Percentiles rank a stretch among this genome's conserved stretches.
Evolutionary conservation across 2,113 vertebrate genomes (phyloP).

Genomic region (Balaeniceps rex): DNA sequence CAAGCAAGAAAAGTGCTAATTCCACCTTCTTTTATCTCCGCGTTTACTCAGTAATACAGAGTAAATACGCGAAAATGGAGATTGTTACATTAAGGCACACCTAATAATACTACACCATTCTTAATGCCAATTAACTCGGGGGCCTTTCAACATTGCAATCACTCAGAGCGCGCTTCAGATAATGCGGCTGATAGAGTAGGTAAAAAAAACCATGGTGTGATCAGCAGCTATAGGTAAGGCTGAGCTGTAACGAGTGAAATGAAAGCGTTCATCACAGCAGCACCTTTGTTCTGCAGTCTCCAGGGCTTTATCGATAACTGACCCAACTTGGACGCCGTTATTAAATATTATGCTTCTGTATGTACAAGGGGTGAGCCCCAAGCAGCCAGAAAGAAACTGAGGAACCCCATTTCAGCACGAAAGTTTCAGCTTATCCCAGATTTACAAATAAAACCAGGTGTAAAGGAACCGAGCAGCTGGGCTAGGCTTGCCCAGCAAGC

Average conservation of each 20-base stretch:
- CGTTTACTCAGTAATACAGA: conserved; percentile 33
- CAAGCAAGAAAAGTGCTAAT: conserved; percentile 42
- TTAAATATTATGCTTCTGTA: not conserved
- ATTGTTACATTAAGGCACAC: conserved; percentile 38
- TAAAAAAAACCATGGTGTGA: not conserved
- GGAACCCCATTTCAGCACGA: not conserved
- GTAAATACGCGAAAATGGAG: conserved; percentile 2
- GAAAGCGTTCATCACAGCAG: not conserved
- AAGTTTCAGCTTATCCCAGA: not conserved
- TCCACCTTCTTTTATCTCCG: conserved; percentile 49
- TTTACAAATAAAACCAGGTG: not conserved
- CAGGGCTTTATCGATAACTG: not conserved
- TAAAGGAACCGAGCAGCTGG: not conserved
- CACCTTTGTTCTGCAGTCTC: not conserved
- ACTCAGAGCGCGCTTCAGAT: not conserved
- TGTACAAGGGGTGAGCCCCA: not conserved
- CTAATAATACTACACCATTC: conserved; percentile 2
- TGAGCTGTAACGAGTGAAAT: not conserved
- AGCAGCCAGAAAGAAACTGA: not conserved
- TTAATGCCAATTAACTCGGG: conserved; percentile 14
- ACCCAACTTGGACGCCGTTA: accelerated
- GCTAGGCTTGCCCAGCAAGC: not conserved
- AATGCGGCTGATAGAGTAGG: not conserved
- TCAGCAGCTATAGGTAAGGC: not conserved
- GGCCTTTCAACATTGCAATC: not conserved